A percentile compares a stretch with the other conserved stretches of the same genome.
These are phyloP conservation scores for Calycopis cecrops DNA, from an alignment of 1,140 invertebrate species.

Conservation along the genomic window DNA sequence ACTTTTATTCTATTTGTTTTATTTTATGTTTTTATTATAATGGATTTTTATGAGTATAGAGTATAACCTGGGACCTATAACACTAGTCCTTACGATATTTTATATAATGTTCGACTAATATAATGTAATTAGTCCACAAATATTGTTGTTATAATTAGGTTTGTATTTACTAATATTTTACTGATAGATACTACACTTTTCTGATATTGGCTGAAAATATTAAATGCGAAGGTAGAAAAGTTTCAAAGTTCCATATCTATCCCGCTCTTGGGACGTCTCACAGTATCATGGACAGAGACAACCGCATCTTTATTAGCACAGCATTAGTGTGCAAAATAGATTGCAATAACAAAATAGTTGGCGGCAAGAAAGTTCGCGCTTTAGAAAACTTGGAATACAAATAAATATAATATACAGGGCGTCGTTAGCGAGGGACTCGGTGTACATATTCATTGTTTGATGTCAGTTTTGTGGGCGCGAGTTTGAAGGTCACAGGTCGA, in stretches of 20 bases:
- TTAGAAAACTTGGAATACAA: conserved; percentile 1
- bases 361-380: background rate
- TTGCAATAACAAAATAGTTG: background rate
- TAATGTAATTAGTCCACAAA: too few species aligned
- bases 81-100: too few species aligned
- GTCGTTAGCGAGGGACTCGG: background rate
- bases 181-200: too few species aligned
- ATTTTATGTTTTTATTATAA: too few species aligned
- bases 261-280: background rate
- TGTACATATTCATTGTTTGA: background rate
- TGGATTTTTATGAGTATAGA: too few species aligned
- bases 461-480: background rate
- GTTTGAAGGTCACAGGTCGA: too few species aligned
- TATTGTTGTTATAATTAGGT: too few species aligned
- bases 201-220: background rate
- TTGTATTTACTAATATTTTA: background rate
- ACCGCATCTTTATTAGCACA: background rate
- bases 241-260: conserved; percentile 7
- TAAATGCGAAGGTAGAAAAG: conserved; percentile 1
- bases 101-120: too few species aligned
- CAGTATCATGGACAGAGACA: background rate
- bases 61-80: too few species aligned
- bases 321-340: background rate
- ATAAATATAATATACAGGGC: conserved; percentile 1
- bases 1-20: too few species aligned